Conservation (phyloP, 1,140 invertebrate species). For the Maniola jurtina region DNA sequence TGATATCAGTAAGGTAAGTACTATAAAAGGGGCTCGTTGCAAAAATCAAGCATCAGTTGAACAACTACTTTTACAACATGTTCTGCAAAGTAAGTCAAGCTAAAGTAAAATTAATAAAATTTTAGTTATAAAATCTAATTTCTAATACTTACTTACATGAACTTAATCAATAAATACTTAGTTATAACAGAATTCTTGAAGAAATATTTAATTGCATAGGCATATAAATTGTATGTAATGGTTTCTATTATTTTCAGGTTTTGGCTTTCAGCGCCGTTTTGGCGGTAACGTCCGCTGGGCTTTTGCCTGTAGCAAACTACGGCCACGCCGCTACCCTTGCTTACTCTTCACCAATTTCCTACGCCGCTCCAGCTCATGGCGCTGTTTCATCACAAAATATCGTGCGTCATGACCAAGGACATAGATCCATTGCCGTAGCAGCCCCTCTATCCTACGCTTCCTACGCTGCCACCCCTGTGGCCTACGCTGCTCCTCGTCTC, state of each 20-base stretch:
- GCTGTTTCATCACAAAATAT: conserved; percentile 4
- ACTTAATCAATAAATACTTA: too few relatives aligned
- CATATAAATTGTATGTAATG: neutral
- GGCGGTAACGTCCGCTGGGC: conserved; percentile 51
- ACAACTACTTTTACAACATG: conserved; percentile 8
- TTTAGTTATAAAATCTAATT: neutral
- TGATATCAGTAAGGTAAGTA: neutral
- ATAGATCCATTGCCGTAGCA: conserved; percentile 37
- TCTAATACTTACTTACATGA: neutral
- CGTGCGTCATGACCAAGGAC: conserved; percentile 28
- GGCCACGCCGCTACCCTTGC: conserved; percentile 38
- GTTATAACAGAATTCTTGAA: too few relatives aligned
- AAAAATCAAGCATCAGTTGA: neutral
- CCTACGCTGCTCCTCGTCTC: conserved; percentile 25
- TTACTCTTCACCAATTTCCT: conserved; percentile 26
- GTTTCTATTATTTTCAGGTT: conserved; percentile 37
- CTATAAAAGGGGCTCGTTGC: conserved; percentile 3
- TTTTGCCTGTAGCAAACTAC: conserved; percentile 52
- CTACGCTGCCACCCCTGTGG: conserved; percentile 40
- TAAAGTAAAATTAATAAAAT: neutral
- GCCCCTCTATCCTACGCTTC: conserved; percentile 36
- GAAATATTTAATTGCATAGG: conserved; percentile 17
- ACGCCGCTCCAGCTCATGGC: conserved; percentile 39
- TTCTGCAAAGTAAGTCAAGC: neutral
- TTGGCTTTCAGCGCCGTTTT: conserved; percentile 53